Evolutionary conservation across 2,113 vertebrate genomes (phyloP), one percentile per base, ranked within the genome.

Genomic region (Grus americana): DNA sequence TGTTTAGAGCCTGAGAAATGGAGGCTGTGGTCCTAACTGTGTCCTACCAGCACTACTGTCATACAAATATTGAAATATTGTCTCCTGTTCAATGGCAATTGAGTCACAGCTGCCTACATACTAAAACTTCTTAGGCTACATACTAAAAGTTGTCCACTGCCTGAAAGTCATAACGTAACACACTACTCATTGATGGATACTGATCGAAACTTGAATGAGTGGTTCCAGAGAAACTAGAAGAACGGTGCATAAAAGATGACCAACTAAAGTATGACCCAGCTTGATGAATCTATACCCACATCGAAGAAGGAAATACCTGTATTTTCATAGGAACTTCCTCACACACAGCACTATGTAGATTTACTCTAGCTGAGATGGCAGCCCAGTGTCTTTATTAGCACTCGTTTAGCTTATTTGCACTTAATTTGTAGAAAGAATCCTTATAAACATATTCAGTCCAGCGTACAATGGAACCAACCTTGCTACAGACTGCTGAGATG

Each of bases 261-360:
- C 68, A 62, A 50, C 22, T 52, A 8, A 75, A 75, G 16, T 40
- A 61, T 4, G 1, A 66, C 57, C 8, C 9, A 50, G 42, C 6
- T 26, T 42, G 18, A 81, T 71, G 10, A 67, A 62, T 12, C 36
- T 55, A 50, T 9, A 58, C 15, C 38, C 26, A 59, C 32, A 34
- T 3, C 1, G 0, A 74, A 29, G 36, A 46, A 83, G 11, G 9
- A 71, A 44, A 74, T 59, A 49, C 12, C n/a, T 0, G 0, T 22
- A 78, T 49, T 78, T 82, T 66, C 58, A 54, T 4, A 72, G 58
- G 32, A 82, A 78, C 46, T 38, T 86, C 20, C 47, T 44, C 65
- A 72, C 38, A 55, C 13, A 34, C 8, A 42, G 52, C 30, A 61
- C 15, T 38, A 44, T 5, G 12, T 42, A 55, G 57, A 66, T 66